Base-by-base conservation (phyloP, 2,113 vertebrate genomes). In the Tychaedon coryphoeus region DNA sequence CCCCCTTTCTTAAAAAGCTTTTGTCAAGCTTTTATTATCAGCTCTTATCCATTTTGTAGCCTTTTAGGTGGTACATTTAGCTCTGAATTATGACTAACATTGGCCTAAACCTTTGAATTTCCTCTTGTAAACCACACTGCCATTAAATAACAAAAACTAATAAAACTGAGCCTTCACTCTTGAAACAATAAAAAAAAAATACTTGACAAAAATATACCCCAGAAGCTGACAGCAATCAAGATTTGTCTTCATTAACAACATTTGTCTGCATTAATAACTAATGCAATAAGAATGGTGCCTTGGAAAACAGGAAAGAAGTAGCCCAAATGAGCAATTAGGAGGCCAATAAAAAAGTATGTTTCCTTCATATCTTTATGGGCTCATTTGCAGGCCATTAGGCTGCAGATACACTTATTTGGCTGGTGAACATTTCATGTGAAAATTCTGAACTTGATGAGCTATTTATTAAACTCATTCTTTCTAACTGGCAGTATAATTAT, bases 331-430 rank as follows among this genome's bases (percentile, higher is more conserved):
- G 42, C 36, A 85, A 38, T 89, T 82, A 71, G 1, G 14, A 70
- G 69, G 33, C 65, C 34, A 20, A 42, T 53, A 34, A 77, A 74
- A 70, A 94, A 89, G 74, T 9, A 3, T 15, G 47, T 92, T 73
- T 97, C 87, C 51, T 71, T 94, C 56, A 8, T 77, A 51, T 66
- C 72, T 57, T 93, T 90, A 60, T n/a, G 62, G 66, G 69, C 54
- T 93, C 53, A 81, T 96, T 97, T 97, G 88, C 81, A 91, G 73
- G 77, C 79, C 93, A 61, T 97, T 95, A 94, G 77, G 47, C 89
- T 94, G 73, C 56, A 93, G 75, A 50, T 91, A 74, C 72, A 50
- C 89, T 95, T 42, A 34, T 92, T 92, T 85, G 73, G 31, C 70
- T 93, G 75, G 26, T 31, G 62, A 84, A 86, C 6, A 26, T 77